Evolutionary conservation across 37 sponge, comb jelly and placozoan genomes (phyloP), one percentile per base, ranked within the genome.

Genomic region (Chondrosia reniformis): DNA sequence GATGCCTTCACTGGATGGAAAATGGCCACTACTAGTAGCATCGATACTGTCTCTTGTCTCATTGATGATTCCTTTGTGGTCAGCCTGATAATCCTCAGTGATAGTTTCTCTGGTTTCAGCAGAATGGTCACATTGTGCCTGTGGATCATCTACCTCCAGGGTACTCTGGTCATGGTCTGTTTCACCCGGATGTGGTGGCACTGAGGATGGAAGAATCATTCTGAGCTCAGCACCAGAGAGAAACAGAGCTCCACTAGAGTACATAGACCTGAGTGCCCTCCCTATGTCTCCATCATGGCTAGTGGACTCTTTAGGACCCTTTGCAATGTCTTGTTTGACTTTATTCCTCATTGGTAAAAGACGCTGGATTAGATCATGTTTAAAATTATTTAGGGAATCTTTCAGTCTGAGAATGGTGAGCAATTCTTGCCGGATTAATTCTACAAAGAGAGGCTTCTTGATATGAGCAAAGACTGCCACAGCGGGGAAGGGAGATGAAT

Each of bases 321-420:
- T 25, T 17, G 22, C 72, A 15, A 69, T 17, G 72, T 39, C 72
- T 69, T 13, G 44, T 44, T 69, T 37, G 4, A 69, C 36, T 17
- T 69, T 38, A 7, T 69, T 44, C 5, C 41, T 31, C 72, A 69
- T 69, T 19, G 72, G 72, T 24, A 69, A 21, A 41, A 69, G 39
- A 17, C 72, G 72, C 44, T 40, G 42, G 76, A 77, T 81, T 13
- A 84, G 45, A 0, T 72, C 32, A 42, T 8, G 52, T 49, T 85
- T 77, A 46, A 89, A 85, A 9, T 52, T 25, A 9, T 54, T 78
- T 56, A 89, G 71, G 5, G 90, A 89, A 25, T 89, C 90, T 49
- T 85, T 85, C 22, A 89, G 67, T 38, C 85, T 30, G 74, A 89
- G 55, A 4, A 89, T 30, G 19, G 84, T 85, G 31, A 89, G 76